Conservation (phyloP, 2,888 invertebrate genomes). For the Clusia tigrina region DNA sequence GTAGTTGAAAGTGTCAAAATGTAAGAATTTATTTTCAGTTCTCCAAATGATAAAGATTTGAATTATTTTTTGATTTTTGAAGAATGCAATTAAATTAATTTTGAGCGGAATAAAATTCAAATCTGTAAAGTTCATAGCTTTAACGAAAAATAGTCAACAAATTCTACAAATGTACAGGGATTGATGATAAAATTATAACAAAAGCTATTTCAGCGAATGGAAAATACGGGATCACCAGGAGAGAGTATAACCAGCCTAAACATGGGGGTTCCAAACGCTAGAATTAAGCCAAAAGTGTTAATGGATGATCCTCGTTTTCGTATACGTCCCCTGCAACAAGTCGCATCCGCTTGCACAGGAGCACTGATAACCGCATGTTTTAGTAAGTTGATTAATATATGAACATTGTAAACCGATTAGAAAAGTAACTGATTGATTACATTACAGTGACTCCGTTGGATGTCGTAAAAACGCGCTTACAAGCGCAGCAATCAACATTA, state of each 20-base stretch:
- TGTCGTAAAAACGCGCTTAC: slow-evolving; percentile 98
- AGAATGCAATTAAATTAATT: too few species aligned
- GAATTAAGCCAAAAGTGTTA: slow-evolving; percentile 24
- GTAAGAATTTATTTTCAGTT: too few species aligned
- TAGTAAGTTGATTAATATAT: slow-evolving; percentile 69
- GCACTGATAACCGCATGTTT: slow-evolving; percentile 88
- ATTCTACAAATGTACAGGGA: too few species aligned
- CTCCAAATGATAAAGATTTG: too few species aligned
- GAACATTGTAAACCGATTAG: background rate
- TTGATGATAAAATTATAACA: background rate
- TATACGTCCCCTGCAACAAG: slow-evolving; percentile 65
- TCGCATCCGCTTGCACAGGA: slow-evolving; percentile 71
- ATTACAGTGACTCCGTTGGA: slow-evolving; percentile 93
- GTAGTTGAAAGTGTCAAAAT: too few species aligned
- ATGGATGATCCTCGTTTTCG: slow-evolving; percentile 79
- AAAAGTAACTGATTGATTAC: slow-evolving; percentile 5
- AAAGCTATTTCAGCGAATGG: background rate
- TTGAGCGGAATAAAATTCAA: too few species aligned
- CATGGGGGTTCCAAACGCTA: background rate
- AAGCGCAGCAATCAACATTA: slow-evolving; percentile 88
- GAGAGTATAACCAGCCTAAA: background rate
- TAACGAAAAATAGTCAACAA: too few species aligned
- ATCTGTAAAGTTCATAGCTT: too few species aligned
- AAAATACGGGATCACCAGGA: background rate
- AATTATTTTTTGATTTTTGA: too few species aligned